A percentile compares a stretch with the other conserved stretches of the same genome.
These are phyloP conservation scores for Syngnathus typhle DNA, from an alignment of 2,113 vertebrate genomes.

Conservation along the genomic window DNA sequence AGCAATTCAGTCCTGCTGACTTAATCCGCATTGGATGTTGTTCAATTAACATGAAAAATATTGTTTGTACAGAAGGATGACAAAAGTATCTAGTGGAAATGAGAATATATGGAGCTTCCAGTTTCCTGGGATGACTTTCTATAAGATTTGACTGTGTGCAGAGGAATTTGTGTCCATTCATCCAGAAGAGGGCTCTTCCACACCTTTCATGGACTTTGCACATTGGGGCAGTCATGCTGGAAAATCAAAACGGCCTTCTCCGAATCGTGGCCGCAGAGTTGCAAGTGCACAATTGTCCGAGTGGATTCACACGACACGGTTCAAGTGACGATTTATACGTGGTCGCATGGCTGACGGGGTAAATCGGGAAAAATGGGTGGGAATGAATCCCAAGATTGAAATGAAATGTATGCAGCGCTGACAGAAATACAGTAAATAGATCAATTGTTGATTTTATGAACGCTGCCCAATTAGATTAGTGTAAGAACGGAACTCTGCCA, in stretches of 20 bases:
- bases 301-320: background rate
- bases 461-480: background rate
- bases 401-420: background rate
- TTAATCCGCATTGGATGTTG: background rate
- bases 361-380: too few relatives aligned
- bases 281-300: background rate
- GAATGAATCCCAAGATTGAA: background rate
- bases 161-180: background rate
- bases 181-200: background rate
- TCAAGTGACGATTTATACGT: background rate
- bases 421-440: too few relatives aligned
- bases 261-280: background rate
- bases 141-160: background rate
- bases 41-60: constrained; percentile 22
- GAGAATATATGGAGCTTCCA: background rate
- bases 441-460: background rate
- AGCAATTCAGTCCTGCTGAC: constrained; percentile 37
- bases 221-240: background rate
- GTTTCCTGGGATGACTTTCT: background rate
- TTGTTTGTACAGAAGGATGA: background rate
- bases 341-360: background rate
- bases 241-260: background rate
- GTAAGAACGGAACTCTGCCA: background rate
- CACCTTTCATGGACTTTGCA: background rate
- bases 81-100: constrained; percentile 1